Evolutionary conservation across 2,888 invertebrate species (phyloP).

Genomic region (Griposia aprilina): DNA sequence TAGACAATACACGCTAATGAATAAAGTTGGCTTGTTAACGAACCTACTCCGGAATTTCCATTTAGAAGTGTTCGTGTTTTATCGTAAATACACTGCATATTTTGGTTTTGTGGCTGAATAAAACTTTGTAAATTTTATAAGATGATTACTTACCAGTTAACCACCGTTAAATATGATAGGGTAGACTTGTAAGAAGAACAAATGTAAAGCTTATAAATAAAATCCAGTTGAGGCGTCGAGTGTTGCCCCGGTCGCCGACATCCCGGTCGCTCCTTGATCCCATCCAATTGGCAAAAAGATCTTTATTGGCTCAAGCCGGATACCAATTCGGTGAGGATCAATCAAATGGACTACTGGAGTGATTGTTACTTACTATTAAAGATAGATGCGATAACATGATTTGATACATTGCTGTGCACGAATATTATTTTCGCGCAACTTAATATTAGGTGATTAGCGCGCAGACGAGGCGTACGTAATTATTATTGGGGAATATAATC

Average conservation of each 20-base stretch:
- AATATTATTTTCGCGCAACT: conserved; percentile 52
- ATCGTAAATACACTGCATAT: conserved; percentile 80
- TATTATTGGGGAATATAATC: conserved; percentile 27
- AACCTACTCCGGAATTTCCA: conserved; percentile 86
- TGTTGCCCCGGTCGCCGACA: conserved; percentile 66
- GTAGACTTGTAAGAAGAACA: conserved; percentile 26
- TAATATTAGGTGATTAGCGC: conserved; percentile 53
- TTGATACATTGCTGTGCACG: conserved; percentile 64
- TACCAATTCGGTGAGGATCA: conserved; percentile 79
- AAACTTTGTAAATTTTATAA: conserved; percentile 64
- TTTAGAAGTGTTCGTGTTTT: conserved; percentile 85
- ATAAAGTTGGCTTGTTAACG: conserved; percentile 89
- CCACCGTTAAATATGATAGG: conserved; percentile 23
- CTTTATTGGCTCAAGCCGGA: conserved; percentile 84
- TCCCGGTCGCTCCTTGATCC: conserved; percentile 76
- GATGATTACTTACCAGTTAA: conserved; percentile 23
- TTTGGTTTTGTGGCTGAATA: conserved; percentile 69
- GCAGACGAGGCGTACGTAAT: conserved; percentile 30
- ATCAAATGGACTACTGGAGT: conserved; percentile 79
- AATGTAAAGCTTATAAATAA: conserved; percentile 61
- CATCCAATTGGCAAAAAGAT: conserved; percentile 84
- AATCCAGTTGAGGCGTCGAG: conserved; percentile 77
- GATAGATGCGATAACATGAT: conserved; percentile 71
- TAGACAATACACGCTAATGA: conserved; percentile 90
- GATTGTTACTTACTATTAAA: conserved; percentile 77